Conservation (phyloP, 2,113 vertebrate genomes). For the Oncorhynchus kisutch region DNA sequence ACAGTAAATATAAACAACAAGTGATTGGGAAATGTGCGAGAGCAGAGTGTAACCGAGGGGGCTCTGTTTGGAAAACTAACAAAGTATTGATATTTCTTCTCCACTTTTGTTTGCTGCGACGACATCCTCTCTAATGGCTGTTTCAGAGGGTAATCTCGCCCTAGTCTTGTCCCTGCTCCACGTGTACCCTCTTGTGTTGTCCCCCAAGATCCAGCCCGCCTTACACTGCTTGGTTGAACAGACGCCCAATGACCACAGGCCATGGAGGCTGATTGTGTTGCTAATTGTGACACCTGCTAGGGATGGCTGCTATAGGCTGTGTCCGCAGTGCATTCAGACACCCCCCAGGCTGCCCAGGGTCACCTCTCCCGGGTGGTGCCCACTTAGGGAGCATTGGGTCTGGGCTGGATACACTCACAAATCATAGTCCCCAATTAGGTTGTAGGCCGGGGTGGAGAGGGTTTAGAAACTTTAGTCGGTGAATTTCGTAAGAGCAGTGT, state of each 20-base stretch:
- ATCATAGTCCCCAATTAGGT: too few relatives aligned
- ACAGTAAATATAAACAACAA: constrained; percentile 19
- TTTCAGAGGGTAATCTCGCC: constrained; percentile 36
- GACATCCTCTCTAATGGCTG: constrained; percentile 32
- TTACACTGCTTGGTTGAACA: constrained; percentile 28
- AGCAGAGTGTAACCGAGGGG: neutral
- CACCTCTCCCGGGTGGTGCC: constrained; percentile 40
- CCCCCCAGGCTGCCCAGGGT: constrained; percentile 49
- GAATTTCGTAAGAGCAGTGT: neutral
- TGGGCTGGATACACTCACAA: too few relatives aligned
- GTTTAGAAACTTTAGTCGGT: too few relatives aligned
- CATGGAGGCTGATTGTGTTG: constrained; percentile 32
- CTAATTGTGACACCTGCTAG: constrained; percentile 35
- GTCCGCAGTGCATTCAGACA: neutral
- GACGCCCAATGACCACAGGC: constrained; percentile 8
- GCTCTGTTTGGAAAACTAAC: constrained; percentile 24
- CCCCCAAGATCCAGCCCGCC: neutral
- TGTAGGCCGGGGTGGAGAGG: constrained; percentile 38
- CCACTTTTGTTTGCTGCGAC: constrained; percentile 24
- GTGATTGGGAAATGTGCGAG: neutral
- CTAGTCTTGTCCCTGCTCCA: constrained; percentile 23
- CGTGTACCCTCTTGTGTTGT: neutral
- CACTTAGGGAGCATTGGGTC: too few relatives aligned
- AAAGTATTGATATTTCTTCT: constrained; percentile 29
- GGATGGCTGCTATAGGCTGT: neutral